These are phyloP conservation scores for Tyrannus savana DNA, from an alignment of 2,113 vertebrate genomes.

Conservation along the genomic window DNA sequence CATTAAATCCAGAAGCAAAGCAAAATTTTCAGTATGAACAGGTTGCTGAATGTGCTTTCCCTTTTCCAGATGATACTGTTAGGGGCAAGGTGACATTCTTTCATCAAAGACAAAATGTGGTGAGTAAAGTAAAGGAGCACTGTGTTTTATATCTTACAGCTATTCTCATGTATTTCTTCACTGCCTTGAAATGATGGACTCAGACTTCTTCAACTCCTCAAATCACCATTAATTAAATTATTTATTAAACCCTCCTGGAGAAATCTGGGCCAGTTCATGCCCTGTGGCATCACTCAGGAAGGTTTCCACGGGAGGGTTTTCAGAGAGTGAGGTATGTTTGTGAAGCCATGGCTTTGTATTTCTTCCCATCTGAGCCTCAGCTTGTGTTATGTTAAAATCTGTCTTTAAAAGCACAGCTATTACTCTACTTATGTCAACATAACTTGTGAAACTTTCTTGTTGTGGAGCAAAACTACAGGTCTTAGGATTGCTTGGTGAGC, in stretches of 20 bases:
- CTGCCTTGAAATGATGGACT: background rate
- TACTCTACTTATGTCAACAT: background rate
- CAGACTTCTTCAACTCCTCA: background rate
- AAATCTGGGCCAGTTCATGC: background rate
- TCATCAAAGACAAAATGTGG: background rate
- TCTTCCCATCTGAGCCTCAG: background rate
- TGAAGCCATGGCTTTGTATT: background rate
- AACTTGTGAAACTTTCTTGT: background rate
- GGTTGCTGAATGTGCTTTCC: background rate
- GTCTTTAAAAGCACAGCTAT: background rate
- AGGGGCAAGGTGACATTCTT: background rate
- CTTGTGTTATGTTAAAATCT: background rate
- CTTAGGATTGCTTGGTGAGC: background rate
- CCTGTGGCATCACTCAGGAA: background rate
- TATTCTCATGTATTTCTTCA: background rate
- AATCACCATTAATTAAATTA: background rate
- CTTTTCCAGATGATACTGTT: background rate
- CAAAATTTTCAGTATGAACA: background rate
- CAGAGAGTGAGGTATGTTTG: background rate
- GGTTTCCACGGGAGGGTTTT: background rate
- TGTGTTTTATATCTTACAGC: background rate
- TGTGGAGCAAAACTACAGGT: background rate
- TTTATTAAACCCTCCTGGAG: background rate
- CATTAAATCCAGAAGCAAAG: background rate
- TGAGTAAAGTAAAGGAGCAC: background rate